Conservation (phyloP, 1,140 invertebrate species). For the Formica exsecta region DNA sequence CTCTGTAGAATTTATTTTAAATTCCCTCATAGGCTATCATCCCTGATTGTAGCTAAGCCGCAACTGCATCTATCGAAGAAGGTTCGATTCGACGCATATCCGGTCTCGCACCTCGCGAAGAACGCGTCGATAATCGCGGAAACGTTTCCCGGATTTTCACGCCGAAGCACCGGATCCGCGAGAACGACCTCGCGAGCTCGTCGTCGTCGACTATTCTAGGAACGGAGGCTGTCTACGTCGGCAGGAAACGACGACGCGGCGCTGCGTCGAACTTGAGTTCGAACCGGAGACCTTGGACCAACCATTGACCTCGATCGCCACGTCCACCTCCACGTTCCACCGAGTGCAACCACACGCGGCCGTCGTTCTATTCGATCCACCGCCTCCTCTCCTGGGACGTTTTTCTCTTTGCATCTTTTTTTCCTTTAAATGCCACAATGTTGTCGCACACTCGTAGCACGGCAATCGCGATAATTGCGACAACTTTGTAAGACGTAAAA, state of each 20-base stretch:
- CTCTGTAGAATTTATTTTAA: constrained; percentile 1
- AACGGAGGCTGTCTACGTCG: constrained; percentile 83
- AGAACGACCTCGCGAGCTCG: constrained; percentile 42
- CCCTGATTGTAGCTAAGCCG: neutral
- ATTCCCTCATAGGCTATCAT: neutral
- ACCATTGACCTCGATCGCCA: constrained; percentile 86
- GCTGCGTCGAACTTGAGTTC: constrained; percentile 80
- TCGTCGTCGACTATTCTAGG: constrained; percentile 81
- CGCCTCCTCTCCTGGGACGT: neutral
- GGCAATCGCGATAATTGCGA: constrained; percentile 27
- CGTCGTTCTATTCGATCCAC: constrained; percentile 40
- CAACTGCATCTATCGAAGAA: neutral
- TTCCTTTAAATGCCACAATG: constrained; percentile 54
- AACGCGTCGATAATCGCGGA: constrained; percentile 15
- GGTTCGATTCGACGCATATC: neutral
- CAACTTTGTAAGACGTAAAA: constrained; percentile 33
- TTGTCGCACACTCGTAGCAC: constrained; percentile 20
- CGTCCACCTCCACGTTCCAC: constrained; percentile 70
- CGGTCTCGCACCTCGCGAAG: neutral
- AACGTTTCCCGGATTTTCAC: constrained; percentile 53
- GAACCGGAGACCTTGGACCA: constrained; percentile 86
- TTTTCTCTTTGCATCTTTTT: constrained; percentile 21
- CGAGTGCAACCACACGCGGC: constrained; percentile 42
- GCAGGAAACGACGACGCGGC: constrained; percentile 81
- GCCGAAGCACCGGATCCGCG: constrained; percentile 41